Evolutionary conservation across 2,113 vertebrate genomes (phyloP).

Genomic region (Carettochelys insculpta): DNA sequence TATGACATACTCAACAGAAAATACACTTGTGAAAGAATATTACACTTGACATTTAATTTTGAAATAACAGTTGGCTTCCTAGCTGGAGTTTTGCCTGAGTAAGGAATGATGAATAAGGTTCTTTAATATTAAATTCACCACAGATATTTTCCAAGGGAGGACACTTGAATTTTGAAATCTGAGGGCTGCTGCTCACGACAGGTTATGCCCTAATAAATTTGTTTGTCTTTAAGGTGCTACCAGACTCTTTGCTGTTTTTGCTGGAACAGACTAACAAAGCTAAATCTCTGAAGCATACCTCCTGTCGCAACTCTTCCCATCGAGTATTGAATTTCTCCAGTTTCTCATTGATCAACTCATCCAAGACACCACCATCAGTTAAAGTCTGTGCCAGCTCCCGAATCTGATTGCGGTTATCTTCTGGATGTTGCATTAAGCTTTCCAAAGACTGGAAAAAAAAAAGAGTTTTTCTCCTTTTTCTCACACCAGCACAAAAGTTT

Average conservation of each 20-base stretch:
- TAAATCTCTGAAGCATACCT: slow-evolving; percentile 74
- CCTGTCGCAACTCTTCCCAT: slow-evolving; percentile 92
- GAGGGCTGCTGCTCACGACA: not conserved
- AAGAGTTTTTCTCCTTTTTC: slow-evolving; percentile 1
- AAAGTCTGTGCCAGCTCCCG: slow-evolving; percentile 94
- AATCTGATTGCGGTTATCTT: slow-evolving; percentile 96
- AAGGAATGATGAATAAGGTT: not conserved
- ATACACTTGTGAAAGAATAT: not conserved
- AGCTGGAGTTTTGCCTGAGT: not conserved
- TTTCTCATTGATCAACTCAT: slow-evolving; percentile 95
- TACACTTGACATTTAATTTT: not conserved
- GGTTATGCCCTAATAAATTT: too few species aligned
- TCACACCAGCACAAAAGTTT: not conserved
- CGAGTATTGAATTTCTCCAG: slow-evolving; percentile 91
- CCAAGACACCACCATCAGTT: slow-evolving; percentile 96
- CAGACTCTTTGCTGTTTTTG: too few species aligned
- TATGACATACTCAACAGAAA: not conserved
- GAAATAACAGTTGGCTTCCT: not conserved
- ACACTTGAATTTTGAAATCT: not conserved
- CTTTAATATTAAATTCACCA: not conserved
- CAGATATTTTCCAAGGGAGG: not conserved
- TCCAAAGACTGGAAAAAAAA: slow-evolving; percentile 85
- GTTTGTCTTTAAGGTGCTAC: too few species aligned
- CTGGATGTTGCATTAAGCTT: slow-evolving; percentile 89
- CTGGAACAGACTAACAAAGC: too few species aligned